Evolutionary conservation across 2,113 vertebrate species (phyloP), one percentile per base, ranked within the genome.

Genomic region (Salvelinus namaycush): DNA sequence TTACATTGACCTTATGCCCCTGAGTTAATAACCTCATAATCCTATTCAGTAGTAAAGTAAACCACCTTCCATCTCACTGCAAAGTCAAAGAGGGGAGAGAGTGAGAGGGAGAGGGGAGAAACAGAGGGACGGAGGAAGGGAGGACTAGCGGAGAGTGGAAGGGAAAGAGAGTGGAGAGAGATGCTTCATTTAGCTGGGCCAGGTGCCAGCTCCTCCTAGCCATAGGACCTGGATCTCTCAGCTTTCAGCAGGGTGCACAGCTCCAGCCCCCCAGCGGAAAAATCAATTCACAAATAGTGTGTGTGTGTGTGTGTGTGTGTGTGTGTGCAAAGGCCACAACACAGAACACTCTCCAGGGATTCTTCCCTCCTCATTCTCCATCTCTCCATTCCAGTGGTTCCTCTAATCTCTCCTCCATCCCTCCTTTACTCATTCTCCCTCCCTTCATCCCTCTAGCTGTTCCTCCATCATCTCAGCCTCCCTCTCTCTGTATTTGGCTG

Each of bases 181-280:
- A 72, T 44, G 3, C 18, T 39, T 69, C 20, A 20, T 69, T 44
- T 39, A 31, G 5, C 4, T 22, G 51, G 49, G 49, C 22, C 48
- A 54, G 39, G 64, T 74, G 81, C 83, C 86, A 85, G 81, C 69
- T 67, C 78, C 68, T 14, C 18, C 34, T 12, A n/a, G 67, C 76
- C 66, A 73, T 72, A 75, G 73, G 69, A 75, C 74, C 72, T 83
- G 68, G 72, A 72, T 89, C 31, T 81, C 73, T 84, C 68, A 67
- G 77, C 31, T 73, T 31, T 68, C 78, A 79, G 74, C 67, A 24
- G 72, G 82, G 82, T 60, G 86, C 84, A 77, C 76, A 75, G 79
- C 70, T 84, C 74, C 79, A 84, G 74, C 66, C 83, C 84, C 86
- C 73, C 22, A 86, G 8, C 82, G 26, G 16, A 60, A 66, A 76